Evolutionary conservation across 2,113 vertebrate species (phyloP).

Genomic region (Pluvialis apricaria): DNA sequence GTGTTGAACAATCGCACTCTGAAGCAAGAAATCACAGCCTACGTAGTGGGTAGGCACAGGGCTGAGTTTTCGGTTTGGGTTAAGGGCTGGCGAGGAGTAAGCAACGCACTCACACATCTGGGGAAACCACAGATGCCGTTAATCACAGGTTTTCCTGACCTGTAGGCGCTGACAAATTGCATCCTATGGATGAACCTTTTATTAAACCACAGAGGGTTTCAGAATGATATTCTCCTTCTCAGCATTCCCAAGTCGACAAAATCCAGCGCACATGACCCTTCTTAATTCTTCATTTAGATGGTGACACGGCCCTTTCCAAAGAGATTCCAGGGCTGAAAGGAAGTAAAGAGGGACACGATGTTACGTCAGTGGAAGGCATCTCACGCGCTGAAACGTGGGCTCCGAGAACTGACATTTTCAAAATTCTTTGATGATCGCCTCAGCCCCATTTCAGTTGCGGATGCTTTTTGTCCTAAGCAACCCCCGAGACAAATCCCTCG

Average conservation of each 20-base stretch:
- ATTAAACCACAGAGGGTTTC: slow-evolving; percentile 50
- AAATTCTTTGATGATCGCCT: neutral
- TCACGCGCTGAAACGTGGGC: neutral
- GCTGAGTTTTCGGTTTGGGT: neutral
- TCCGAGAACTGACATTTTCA: neutral
- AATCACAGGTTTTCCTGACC: slow-evolving; percentile 54
- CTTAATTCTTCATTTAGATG: neutral
- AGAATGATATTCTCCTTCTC: neutral
- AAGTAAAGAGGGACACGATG: neutral
- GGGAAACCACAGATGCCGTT: slow-evolving; percentile 45
- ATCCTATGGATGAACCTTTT: slow-evolving; percentile 44
- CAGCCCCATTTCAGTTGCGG: neutral
- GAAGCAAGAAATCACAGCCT: slow-evolving; percentile 30
- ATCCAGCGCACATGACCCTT: neutral
- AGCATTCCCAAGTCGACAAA: neutral
- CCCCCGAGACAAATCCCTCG: neutral
- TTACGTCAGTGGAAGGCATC: neutral
- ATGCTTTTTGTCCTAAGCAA: neutral
- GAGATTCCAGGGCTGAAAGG: neutral
- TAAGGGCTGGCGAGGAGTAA: neutral
- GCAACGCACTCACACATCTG: slow-evolving; percentile 3
- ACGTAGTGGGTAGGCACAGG: neutral
- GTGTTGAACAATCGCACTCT: neutral
- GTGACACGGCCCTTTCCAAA: neutral
- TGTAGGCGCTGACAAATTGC: slow-evolving; percentile 56